Evolutionary conservation across 1,140 invertebrate genomes (phyloP).

Genomic region (Chrysomallon squamiferum): DNA sequence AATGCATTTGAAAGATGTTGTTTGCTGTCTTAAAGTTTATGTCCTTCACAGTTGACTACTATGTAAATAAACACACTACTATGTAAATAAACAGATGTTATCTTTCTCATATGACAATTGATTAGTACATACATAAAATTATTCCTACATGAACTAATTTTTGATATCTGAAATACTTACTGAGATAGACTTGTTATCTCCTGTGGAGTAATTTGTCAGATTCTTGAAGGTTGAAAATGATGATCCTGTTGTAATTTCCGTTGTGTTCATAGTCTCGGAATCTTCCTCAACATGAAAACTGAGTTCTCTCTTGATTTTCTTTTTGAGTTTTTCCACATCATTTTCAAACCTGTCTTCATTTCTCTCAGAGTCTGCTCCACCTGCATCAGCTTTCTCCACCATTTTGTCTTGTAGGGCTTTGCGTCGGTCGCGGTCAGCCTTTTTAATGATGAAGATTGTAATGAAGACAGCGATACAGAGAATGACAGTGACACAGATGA

Average conservation of each 20-base stretch:
- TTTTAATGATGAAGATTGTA: slow-evolving; percentile 25
- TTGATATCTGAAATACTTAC: slow-evolving; percentile 1
- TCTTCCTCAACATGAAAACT: slow-evolving; percentile 4
- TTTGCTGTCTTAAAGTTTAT: too few species aligned
- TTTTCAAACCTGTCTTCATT: not conserved
- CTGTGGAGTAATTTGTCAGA: not conserved
- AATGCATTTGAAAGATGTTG: too few species aligned
- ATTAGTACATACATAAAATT: too few species aligned
- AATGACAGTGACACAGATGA: slow-evolving; percentile 23
- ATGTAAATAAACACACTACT: too few species aligned
- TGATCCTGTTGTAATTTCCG: not conserved
- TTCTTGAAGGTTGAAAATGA: slow-evolving; percentile 5
- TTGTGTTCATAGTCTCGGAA: not conserved
- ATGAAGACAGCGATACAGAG: slow-evolving; percentile 21
- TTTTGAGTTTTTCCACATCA: slow-evolving; percentile 1
- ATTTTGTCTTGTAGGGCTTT: not conserved
- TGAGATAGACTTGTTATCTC: not conserved
- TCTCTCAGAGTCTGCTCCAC: too few species aligned
- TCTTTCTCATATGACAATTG: too few species aligned
- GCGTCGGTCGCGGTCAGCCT: slow-evolving; percentile 18
- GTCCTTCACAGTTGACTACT: too few species aligned
- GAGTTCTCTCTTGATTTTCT: slow-evolving; percentile 1
- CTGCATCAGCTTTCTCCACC: too few species aligned
- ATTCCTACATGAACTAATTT: too few species aligned
- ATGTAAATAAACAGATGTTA: too few species aligned